Base-by-base conservation (phyloP, 2,888 invertebrate species). In the Germaria angustata region DNA sequence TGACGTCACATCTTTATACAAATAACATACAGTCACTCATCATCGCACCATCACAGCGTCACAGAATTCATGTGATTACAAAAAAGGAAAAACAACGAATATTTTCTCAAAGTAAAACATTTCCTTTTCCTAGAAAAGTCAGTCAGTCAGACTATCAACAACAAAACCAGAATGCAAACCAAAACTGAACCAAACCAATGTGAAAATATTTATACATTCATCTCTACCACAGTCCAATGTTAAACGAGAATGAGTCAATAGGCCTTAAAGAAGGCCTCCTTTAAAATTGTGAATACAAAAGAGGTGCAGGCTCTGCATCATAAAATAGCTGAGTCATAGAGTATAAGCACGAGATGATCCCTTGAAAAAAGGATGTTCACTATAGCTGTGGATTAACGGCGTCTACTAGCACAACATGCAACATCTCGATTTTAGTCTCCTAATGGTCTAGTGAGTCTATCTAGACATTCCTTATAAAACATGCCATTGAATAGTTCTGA, bases 151-250 rank as follows among this genome's bases (percentile, higher is more conserved):
- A 28, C 36, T 46, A 9, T 55, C 55, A 63, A 9, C 20, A 63
- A 39, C 20, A 22, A 49, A 71, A 71, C 55, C 46, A 32, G n/a
- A 63, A 71, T 63, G 32, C 13, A 39, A 69, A 61, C 22, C 41
- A 32, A n/a, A 28, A 59, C 13, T 49, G 68, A 28, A 55, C 34
- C 17, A 36, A 34, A 57, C 36, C 20, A 22, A 57, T 71, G 51
- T 49, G 55, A 66, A 72, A 66, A 65, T 72, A 61, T 71, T 63
- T 77, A 9, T 51, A 63, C 36, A 53, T 71, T 57, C 55, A 65
- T 63, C 28, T 15, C 51, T 51, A 44, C 51, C 28, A 11, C 17
- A 8, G 15, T 15, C 6, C 3, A 22, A 1, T 5, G 24, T 11
- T 2, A 53, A 53, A 53, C 3, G 11, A 8, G 7, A 53, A 15